Evolutionary conservation across 2,888 invertebrate genomes (phyloP).

Genomic region (Acanthosepion lycidas): DNA sequence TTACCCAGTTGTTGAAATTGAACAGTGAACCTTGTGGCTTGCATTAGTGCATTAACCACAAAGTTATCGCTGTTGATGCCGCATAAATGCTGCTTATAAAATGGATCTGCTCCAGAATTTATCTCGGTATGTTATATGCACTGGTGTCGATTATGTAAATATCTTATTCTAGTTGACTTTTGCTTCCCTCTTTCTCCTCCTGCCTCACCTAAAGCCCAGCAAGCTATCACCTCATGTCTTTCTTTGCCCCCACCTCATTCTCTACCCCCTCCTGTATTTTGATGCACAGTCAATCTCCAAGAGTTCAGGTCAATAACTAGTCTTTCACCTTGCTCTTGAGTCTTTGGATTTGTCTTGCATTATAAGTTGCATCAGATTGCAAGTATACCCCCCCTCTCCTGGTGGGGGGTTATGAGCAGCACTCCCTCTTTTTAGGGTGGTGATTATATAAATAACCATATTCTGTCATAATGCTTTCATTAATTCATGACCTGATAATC

Average conservation of each 20-base stretch:
- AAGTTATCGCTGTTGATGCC: too few species aligned
- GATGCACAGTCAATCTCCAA: not conserved
- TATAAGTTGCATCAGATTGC: not conserved
- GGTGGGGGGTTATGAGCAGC: too few species aligned
- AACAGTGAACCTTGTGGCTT: too few species aligned
- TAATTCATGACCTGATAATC: too few species aligned
- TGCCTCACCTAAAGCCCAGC: not conserved
- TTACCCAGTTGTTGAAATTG: too few species aligned
- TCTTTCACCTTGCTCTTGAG: not conserved
- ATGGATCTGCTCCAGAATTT: not conserved
- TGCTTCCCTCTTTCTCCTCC: not conserved
- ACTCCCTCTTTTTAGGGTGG: too few species aligned
- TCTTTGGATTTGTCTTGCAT: not conserved
- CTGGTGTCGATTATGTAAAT: conserved; percentile 1
- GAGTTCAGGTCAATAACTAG: not conserved
- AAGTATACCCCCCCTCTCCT: too few species aligned
- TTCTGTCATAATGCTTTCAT: too few species aligned
- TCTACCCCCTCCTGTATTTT: not conserved
- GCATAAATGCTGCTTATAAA: too few species aligned
- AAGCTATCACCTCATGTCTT: not conserved
- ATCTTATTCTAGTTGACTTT: not conserved
- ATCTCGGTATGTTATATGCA: not conserved
- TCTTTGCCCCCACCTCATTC: too few species aligned
- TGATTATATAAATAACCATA: too few species aligned
- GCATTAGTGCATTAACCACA: too few species aligned